A percentile compares a stretch with the other conserved stretches of the same genome.
Evolutionary conservation across 1,140 invertebrate species (phyloP).

Genomic region (Drosophila sturtevanti): DNA sequence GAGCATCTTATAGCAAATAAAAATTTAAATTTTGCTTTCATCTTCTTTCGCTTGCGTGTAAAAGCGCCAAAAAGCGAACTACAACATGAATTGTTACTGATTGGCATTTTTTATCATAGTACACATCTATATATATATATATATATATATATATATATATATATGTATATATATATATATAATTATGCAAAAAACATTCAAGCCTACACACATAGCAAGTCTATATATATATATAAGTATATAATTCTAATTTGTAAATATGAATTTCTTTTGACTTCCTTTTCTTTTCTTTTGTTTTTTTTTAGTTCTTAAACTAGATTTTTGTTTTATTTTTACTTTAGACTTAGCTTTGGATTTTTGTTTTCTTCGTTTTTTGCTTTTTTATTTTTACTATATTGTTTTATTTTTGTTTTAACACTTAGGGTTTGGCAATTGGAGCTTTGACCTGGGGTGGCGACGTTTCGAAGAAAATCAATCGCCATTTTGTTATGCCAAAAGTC

Average conservation of each 20-base stretch:
- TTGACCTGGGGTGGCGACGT: slow-evolving; percentile 49
- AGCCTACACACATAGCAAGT: slow-evolving; percentile 58
- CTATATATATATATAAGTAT: slow-evolving; percentile 41
- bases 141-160: slow-evolving; percentile 32
- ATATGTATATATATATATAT: slow-evolving; percentile 30
- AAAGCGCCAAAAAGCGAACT: slow-evolving; percentile 80
- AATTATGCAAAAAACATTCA: slow-evolving; percentile 42
- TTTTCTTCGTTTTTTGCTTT: slow-evolving; percentile 49
- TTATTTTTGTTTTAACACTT: slow-evolving; percentile 67
- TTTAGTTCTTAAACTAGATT: slow-evolving; percentile 57
- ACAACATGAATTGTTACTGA: slow-evolving; percentile 69
- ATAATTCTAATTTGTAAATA: slow-evolving; percentile 68
- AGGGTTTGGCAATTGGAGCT: slow-evolving; percentile 78
- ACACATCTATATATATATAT: slow-evolving; percentile 35
- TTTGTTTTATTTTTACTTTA: slow-evolving; percentile 48
- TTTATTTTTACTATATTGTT: slow-evolving; percentile 17
- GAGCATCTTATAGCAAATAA: slow-evolving; percentile 52
- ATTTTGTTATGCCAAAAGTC: slow-evolving; percentile 66
- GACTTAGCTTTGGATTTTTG: slow-evolving; percentile 70
- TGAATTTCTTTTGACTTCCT: slow-evolving; percentile 27
- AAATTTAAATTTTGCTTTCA: slow-evolving; percentile 26
- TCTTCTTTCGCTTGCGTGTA: slow-evolving; percentile 68
- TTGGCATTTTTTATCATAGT: slow-evolving; percentile 26
- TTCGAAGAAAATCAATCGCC: slow-evolving; percentile 35
- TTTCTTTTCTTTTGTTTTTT: slow-evolving; percentile 23